Evolutionary conservation across 2,797 vertebrate species (phyloP).

Genomic region (Mallotus villosus): DNA sequence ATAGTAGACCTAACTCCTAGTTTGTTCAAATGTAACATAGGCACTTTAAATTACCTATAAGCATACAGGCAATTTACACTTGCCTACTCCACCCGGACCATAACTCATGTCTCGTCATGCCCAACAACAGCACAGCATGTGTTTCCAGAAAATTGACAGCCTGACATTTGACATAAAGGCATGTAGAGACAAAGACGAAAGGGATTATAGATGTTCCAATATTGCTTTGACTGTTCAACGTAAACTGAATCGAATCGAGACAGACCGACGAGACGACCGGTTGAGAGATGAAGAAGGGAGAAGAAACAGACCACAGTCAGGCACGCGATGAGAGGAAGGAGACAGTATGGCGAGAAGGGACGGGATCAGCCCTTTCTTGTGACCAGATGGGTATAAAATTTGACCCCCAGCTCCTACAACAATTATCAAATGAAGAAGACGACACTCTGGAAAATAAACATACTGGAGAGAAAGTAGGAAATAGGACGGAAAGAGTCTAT

Average conservation of each 20-base stretch:
- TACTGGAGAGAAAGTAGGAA: background rate
- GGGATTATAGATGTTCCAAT: background rate
- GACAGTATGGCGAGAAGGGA: slow-evolving; percentile 22
- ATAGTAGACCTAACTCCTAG: background rate
- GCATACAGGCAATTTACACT: background rate
- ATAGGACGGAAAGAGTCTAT: background rate
- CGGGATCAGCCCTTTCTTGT: slow-evolving; percentile 4
- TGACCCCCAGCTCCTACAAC: slow-evolving; percentile 7
- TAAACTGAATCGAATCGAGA: background rate
- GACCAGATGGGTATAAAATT: slow-evolving; percentile 1
- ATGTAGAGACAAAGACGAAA: slow-evolving; percentile 18
- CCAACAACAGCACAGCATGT: background rate
- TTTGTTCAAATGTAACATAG: background rate
- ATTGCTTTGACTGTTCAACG: background rate
- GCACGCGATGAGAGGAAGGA: background rate
- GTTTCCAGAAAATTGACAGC: slow-evolving; percentile 30
- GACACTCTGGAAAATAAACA: background rate
- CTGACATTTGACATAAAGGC: slow-evolving; percentile 16
- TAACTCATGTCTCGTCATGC: slow-evolving; percentile 8
- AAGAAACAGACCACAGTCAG: slow-evolving; percentile 8
- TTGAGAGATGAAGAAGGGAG: no score
- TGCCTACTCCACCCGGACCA: background rate
- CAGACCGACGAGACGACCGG: background rate
- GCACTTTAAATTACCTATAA: no score
- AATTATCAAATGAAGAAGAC: background rate